phyloP scores from a whole-genome alignment of 2,888 invertebrate genomes.

The Trissolcus japonicus region DNA sequence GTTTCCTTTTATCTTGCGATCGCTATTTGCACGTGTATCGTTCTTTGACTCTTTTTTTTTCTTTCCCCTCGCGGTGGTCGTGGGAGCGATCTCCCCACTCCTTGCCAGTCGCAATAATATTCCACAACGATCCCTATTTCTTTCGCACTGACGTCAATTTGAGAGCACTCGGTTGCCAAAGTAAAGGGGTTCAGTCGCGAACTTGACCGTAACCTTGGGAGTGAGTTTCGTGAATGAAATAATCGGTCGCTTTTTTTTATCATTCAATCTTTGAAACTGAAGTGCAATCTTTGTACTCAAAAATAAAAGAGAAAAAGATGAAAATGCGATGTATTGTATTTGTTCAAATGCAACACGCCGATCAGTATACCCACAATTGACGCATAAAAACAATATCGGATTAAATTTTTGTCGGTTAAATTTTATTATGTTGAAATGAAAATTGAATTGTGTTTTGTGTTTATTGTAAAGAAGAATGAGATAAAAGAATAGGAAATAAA shows the following conservation, averaged over 20 bases:
- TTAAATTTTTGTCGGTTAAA: too few species aligned
- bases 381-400: too few species aligned
- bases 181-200: constrained; percentile 41
- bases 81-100: constrained; percentile 27
- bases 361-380: too few species aligned
- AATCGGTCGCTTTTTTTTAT: constrained; percentile 18
- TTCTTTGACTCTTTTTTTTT: constrained; percentile 27
- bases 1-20: constrained; percentile 48
- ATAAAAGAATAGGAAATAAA: too few species aligned
- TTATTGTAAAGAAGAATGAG: too few species aligned
- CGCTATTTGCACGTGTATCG: constrained; percentile 40
- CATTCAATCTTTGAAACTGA: background rate
- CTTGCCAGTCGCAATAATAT: constrained; percentile 19
- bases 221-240: constrained; percentile 50
- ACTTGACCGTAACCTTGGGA: constrained; percentile 54
- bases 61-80: constrained; percentile 9
- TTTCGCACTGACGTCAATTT: constrained; percentile 29
- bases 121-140: constrained; percentile 21
- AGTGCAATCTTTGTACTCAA: background rate
- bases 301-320: background rate
- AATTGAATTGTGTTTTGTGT: too few species aligned
- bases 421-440: too few species aligned
- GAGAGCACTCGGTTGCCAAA: constrained; percentile 32
- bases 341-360: too few species aligned
- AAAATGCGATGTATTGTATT: too few species aligned